These are phyloP conservation scores for Scaptomyza tumidula DNA, from an alignment of 2,888 invertebrate genomes.

Conservation along the genomic window DNA sequence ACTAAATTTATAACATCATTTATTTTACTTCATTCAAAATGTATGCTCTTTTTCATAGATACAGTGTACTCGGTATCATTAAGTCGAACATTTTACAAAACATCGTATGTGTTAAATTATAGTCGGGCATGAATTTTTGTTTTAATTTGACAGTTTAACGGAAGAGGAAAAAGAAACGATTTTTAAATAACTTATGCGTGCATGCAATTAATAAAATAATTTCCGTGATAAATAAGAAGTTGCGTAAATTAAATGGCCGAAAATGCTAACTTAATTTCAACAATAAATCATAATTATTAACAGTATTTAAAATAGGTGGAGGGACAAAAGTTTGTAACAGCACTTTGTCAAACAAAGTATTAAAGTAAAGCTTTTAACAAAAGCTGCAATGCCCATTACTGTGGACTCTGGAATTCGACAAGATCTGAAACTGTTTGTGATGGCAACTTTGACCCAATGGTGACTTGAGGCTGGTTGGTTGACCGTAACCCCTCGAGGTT, in stretches of 20 bases:
- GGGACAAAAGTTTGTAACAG: neutral
- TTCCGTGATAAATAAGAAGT: constrained; percentile 16
- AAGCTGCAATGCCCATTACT: neutral
- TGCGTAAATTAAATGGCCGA: constrained; percentile 4
- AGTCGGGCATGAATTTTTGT: constrained; percentile 41
- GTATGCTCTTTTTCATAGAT: too few species aligned
- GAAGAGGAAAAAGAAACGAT: neutral
- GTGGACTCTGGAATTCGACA: constrained; percentile 3
- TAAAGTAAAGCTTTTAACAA: neutral
- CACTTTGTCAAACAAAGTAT: neutral
- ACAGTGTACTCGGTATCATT: neutral
- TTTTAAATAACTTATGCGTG: constrained; percentile 18
- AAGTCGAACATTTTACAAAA: neutral
- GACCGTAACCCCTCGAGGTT: constrained; percentile 11
- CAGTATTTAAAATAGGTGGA: neutral
- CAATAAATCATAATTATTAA: constrained; percentile 1
- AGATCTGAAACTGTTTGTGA: constrained; percentile 31
- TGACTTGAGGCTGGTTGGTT: constrained; percentile 15
- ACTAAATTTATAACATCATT: too few species aligned
- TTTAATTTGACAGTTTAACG: constrained; percentile 32
- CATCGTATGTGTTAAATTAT: constrained; percentile 16
- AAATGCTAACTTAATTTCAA: constrained; percentile 18
- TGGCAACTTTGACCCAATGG: constrained; percentile 19
- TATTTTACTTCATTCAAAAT: too few species aligned
- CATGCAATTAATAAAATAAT: constrained; percentile 34